These are phyloP conservation scores for Peromyscus eremicus DNA, from an alignment of 2,797 vertebrate genomes.

Conservation along the genomic window DNA sequence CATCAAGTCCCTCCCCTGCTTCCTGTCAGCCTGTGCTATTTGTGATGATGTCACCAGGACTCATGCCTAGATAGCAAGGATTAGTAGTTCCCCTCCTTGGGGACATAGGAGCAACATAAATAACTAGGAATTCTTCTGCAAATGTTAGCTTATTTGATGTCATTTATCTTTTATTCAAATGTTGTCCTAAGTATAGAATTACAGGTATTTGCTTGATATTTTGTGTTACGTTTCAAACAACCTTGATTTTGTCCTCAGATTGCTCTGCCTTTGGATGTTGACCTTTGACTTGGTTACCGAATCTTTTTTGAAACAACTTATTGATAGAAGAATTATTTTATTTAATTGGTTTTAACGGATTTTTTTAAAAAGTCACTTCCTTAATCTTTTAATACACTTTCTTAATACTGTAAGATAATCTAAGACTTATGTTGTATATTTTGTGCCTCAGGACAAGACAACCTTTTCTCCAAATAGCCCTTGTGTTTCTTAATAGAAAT, in stretches of 20 bases:
- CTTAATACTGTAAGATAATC: not conserved
- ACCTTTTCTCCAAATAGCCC: not conserved
- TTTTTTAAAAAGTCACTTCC: not conserved
- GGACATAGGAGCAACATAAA: not conserved
- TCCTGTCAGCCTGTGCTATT: not conserved
- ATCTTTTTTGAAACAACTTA: not conserved
- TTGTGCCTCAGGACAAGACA: not conserved
- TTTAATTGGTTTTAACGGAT: not conserved
- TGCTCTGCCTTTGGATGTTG: not conserved
- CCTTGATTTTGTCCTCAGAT: not conserved
- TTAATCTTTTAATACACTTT: not conserved
- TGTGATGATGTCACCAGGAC: not conserved
- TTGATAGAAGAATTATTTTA: not conserved
- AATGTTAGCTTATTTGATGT: not conserved
- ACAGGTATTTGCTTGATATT: not conserved
- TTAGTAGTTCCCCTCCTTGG: not conserved
- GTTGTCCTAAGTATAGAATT: not conserved
- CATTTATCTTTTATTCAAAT: not conserved
- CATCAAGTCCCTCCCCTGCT: not conserved
- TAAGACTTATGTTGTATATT: not conserved
- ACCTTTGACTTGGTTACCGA: not conserved
- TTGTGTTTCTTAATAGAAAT: slow-evolving; percentile 32
- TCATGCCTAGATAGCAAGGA: not conserved
- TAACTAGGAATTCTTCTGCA: not conserved
- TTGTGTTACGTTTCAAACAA: not conserved